phyloP scores from a whole-genome alignment of 2,113 vertebrate genomes.

The Gobius niger region DNA sequence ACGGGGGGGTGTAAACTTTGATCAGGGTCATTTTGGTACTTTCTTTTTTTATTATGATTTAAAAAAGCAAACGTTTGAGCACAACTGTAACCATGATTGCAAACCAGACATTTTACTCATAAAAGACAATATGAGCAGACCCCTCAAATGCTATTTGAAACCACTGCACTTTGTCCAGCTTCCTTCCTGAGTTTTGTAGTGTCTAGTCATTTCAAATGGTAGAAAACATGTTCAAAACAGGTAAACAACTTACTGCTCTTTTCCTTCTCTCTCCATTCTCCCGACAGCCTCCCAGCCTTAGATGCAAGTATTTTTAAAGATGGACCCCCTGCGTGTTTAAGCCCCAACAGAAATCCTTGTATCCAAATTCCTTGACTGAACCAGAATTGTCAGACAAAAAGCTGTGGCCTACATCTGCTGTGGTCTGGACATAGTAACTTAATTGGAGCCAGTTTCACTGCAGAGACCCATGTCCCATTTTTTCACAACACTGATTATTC shows the following conservation, averaged over 20 bases:
- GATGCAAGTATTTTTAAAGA: background rate
- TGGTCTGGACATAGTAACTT: conserved; percentile 26
- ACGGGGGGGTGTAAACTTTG: too few relatives aligned
- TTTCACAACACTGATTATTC: conserved; percentile 64
- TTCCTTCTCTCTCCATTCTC: background rate
- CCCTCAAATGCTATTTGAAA: too few relatives aligned
- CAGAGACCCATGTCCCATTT: conserved; percentile 56
- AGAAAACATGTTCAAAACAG: background rate
- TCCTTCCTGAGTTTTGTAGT: background rate
- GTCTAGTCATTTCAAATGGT: background rate
- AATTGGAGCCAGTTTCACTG: conserved; percentile 46
- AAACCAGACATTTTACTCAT: too few relatives aligned
- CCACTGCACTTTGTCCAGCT: background rate
- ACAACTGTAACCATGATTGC: too few relatives aligned
- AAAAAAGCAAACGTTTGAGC: too few relatives aligned
- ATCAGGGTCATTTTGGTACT: too few relatives aligned
- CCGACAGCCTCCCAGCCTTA: background rate
- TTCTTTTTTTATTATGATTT: too few relatives aligned
- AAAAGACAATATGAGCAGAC: too few relatives aligned
- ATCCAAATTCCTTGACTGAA: conserved; percentile 4
- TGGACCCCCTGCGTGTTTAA: background rate
- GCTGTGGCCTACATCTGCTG: conserved; percentile 14
- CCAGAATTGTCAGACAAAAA: conserved; percentile 11
- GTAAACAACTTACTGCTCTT: background rate
- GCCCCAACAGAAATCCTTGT: background rate